Percentiles rank a stretch among this genome's conserved stretches.
These are phyloP conservation scores for Nasonovia ribisnigri DNA, from an alignment of 2,888 invertebrate genomes.

Conservation along the genomic window DNA sequence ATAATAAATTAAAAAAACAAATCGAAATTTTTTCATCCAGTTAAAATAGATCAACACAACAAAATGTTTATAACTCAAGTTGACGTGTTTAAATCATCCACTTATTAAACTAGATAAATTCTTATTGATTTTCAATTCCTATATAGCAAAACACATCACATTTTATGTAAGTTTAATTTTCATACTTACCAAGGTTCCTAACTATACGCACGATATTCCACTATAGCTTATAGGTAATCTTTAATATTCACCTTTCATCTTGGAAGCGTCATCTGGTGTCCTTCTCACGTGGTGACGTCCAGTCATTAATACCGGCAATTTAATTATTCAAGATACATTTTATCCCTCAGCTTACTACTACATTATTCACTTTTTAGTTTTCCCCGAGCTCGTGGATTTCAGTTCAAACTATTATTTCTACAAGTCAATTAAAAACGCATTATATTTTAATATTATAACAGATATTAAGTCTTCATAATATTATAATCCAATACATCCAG, in stretches of 20 bases:
- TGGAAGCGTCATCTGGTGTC: neutral
- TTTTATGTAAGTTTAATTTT: neutral
- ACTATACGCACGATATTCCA: neutral
- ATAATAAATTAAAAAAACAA: neutral
- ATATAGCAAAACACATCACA: neutral
- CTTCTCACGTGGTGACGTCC: slow-evolving; percentile 34
- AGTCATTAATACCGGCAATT: slow-evolving; percentile 29
- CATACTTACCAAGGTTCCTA: neutral
- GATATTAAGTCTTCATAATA: neutral
- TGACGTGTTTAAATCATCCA: neutral
- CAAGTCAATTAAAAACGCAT: neutral
- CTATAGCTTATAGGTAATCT: neutral
- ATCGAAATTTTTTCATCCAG: neutral
- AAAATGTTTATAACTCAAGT: neutral
- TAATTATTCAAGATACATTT: slow-evolving; percentile 42
- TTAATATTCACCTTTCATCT: neutral
- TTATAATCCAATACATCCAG: neutral
- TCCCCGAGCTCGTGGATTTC: neutral
- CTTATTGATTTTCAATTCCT: neutral
- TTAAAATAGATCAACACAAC: neutral
- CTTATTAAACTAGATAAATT: neutral
- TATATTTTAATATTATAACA: neutral
- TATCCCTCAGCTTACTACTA: neutral
- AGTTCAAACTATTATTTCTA: neutral
- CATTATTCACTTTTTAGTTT: slow-evolving; percentile 40